Base-by-base conservation (phyloP, 2,797 vertebrate species). In the Pseudochirops cupreus region DNA sequence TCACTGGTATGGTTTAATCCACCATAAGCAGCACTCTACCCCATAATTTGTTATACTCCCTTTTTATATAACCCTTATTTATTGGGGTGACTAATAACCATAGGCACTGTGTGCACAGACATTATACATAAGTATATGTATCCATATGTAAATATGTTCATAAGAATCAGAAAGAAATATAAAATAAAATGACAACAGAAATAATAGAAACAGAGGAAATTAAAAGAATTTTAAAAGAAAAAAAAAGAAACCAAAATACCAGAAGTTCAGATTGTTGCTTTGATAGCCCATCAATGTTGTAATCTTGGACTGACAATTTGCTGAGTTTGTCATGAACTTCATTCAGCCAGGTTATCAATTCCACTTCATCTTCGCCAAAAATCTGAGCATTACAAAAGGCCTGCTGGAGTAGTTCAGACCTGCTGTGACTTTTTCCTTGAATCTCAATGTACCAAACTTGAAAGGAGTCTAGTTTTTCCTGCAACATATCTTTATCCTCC, bases 321-420 rank as follows among this genome's bases (percentile, higher is more conserved):
- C 98, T 98, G 98, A 99, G 99, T 97, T 98, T 99, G 89, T 98
- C 97, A 97, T 99, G 99, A 89, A 98, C 98, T 98, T 99, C 99
- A 52, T 98, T 99, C 97, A 99, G 99, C 99, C 99, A 99, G 99
- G 99, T 99, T 99, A 99, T 99, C 98, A 99, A 98, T 91, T 99
- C 99, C 98, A 99, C 99, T 98, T 99, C 99, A 0, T 99, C 99
- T 97, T 99, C 99, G 95, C 99, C 99, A 98, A 99, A 99, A 97
- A 99, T 99, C 98, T 99, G 99, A 96, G 99, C 99, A 97, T 99
- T 99, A 95, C 99, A 99, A 98, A 99, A 99, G 92, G 99, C 99
- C 98, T 99, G 99, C 97, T 99, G 99, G 96, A 99, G 99, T 98
- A 99, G 99, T 98, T 99, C 99, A n/a, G 99, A 99, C 98, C 99